Base-by-base conservation (phyloP, 2,888 invertebrate genomes). In the Drosophila heteroneura region DNA sequence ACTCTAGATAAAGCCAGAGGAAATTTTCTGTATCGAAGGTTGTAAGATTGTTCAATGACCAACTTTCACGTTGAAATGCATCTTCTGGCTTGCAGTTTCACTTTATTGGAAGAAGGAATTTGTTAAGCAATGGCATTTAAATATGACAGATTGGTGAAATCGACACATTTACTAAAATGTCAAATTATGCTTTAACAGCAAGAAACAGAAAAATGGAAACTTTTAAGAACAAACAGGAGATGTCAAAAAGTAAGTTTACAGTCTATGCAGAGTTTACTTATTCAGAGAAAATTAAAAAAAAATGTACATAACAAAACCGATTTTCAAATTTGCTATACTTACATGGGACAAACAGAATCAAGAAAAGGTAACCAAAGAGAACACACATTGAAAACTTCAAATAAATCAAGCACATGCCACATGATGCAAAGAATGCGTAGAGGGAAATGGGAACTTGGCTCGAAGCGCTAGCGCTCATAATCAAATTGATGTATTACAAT, bases 401-500 rank as follows among this genome's bases (percentile, higher is more conserved):
- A 79, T 85, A 89, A 86, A 90, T 90, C 82, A 90, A 89, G 74
- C 82, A 90, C 89, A 86, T 83, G 87, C 87, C 89, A 86, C 73
- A 79, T 41, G 62, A 65, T 33, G 60, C 49, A 44, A n/a, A 32
- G 47, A 30, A 37, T 39, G 39, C 41, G 19, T 44, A 28, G 22
- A 44, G 60, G 51, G 60, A 62, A 73, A 57, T 56, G 59, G 57
- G 61, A 57, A 70, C 69, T 63, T 73, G 66, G 59, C 61, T 70
- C 59, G 33, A 67, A 74, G 76, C 66, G 56, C 68, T 41, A 32
- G 81, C 51, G 35, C 85, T 83, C 83, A 91, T 90, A 88, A 86
- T 88, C 79, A 84, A 89, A 90, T 90, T 89, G 90, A 89, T 91
- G 89, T 82, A 89, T 89, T 91, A 91, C 90, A 79, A 80, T 82